Evolutionary conservation across 92 coral and sea anemone species (phyloP), one percentile per base, ranked within the genome.

Genomic region (Pocillopora grandis): DNA sequence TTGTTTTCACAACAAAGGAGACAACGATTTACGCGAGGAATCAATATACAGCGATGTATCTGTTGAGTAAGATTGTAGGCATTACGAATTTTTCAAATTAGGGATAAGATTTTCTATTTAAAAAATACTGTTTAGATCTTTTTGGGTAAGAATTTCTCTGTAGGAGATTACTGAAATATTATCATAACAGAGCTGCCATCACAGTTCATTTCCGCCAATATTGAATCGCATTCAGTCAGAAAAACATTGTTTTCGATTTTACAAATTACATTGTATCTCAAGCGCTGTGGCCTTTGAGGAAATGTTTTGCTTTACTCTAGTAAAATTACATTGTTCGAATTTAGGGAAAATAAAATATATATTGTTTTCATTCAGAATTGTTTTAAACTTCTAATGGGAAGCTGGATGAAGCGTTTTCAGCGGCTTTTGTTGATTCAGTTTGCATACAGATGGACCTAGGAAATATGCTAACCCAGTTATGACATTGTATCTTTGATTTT

Each of bases 81-180:
- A 42, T 42, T 42, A 42, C 52, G 52, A 62, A 48, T 77, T 33
- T 59, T 16, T 33, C 62, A 42, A 20, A 42, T 72, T 78, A 20
- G 72, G 19, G 82, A 78, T 64, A 57, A 78, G 82, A 49, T 78
- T 14, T 76, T 59, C 67, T 72, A 78, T 60, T 78, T 37, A 21
- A 78, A 78, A 78, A 63, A 42, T 42, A 10, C 56, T 58, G 79
- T 63, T 78, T 48, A 48, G 60, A 63, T 78, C 76, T 58, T 80
- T 23, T 58, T 71, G 42, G 66, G 42, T 13, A 37, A 71, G 23
- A 52, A 20, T 20, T 37, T 16, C 68, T 8, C 77, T 13, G 69
- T 58, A 58, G 60, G 77, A 70, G 75, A 80, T 58, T 31, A 70
- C 6, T 58, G 48, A 36, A 58, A 17, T 21, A 69, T 69, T 80